These are phyloP conservation scores for Lepidothrix coronata DNA, from an alignment of 2,113 vertebrate genomes.

Conservation along the genomic window DNA sequence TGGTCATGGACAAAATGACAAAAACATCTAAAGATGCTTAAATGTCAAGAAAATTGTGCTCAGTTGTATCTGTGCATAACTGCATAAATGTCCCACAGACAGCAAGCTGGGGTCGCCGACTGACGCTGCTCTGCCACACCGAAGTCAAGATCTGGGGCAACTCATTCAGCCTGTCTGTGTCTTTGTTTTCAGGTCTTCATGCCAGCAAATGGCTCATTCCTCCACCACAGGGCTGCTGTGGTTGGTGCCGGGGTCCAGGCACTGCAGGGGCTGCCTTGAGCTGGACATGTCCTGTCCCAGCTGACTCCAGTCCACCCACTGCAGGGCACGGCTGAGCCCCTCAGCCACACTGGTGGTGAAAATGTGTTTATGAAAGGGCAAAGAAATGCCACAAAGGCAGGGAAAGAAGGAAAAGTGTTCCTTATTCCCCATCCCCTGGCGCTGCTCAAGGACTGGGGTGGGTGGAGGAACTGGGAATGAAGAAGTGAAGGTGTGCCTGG, in stretches of 20 bases:
- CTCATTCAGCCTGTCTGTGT: neutral
- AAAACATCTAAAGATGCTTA: neutral
- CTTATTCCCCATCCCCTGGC: neutral
- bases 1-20: neutral
- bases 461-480: neutral
- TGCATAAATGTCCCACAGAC: neutral
- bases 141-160: neutral
- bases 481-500: neutral
- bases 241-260: accelerated
- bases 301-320: accelerated
- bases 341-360: accelerated
- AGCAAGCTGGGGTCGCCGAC: neutral
- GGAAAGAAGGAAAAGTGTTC: neutral
- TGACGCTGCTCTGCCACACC: neutral
- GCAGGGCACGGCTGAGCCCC: accelerated
- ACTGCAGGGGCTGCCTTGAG: accelerated
- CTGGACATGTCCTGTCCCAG: neutral
- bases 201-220: neutral
- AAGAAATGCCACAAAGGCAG: neutral
- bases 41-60: neutral
- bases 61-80: neutral
- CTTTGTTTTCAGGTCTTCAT: neutral
- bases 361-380: accelerated
- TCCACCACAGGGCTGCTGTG: neutral
- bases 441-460: accelerated